Base-by-base conservation (phyloP, 2,113 vertebrate species). In the Halichoeres trimaculatus region DNA sequence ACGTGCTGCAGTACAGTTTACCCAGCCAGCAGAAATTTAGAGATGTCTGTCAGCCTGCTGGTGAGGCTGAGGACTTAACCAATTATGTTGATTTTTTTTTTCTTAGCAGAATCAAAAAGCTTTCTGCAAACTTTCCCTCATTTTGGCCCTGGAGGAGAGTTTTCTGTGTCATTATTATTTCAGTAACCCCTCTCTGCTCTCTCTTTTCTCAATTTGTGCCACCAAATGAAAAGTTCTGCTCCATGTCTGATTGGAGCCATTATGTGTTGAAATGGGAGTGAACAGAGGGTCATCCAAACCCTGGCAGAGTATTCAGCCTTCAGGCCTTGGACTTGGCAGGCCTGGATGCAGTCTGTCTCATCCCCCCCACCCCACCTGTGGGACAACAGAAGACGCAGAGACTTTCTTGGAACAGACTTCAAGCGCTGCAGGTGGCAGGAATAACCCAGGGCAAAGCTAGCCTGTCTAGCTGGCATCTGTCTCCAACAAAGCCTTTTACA, bases 311-410 rank as follows among this genome's bases (percentile, higher is more conserved):
- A 14, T 68, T 50, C 19, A 8, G 35, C 60, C 56, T 41, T 68
- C 19, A 11, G 71, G 80, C 55, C 60, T 22, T 55, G 50, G 19
- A 40, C 54, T 84, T 81, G 86, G 86, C 83, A 52, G 17, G 62
- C 26, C 60, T 56, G 78, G 20, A 35, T 53, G 52, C 86, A 67
- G 71, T 79, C 83, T 86, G 77, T 75, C 52, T 78, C 70, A 36
- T 56, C 76, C 54, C 58, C n/a, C n/a, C n/a, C n/a, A n/a, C n/a
- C n/a, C 61, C 61, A 64, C 67, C 77, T 60, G 19, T 26, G 68
- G 51, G 71, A 58, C 65, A 59, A 24, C 70, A 77, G 71, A 76
- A 62, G 62, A 78, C 51, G 52, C 9, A 1, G 41, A 71, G 56
- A 64, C 52, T 22, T 16, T 38, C 61, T 79, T 76, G 74, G 74